Conservation (phyloP, 2,113 vertebrate species). For the Formicarius rufipectus region DNA sequence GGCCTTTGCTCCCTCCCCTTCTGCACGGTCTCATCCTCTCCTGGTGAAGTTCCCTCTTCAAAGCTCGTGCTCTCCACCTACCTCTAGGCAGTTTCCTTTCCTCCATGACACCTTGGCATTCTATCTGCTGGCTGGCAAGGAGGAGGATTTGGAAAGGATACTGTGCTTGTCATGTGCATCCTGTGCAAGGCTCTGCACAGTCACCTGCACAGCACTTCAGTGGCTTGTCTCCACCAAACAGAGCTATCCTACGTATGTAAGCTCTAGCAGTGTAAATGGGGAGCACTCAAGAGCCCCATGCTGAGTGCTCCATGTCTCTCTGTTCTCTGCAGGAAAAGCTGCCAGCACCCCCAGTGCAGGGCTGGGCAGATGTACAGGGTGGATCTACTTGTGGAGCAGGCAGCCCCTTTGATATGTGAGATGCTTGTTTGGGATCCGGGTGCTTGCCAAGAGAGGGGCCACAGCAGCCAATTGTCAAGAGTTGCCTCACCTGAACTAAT, state of each 20-base stretch:
- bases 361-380: conserved; percentile 10
- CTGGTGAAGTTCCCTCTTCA: background rate
- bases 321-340: background rate
- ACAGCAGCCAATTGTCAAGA: conserved; percentile 49
- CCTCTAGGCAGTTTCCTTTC: background rate
- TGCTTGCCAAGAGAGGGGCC: conserved; percentile 55
- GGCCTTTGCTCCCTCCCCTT: background rate
- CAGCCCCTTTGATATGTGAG: conserved; percentile 65
- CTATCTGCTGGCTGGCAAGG: background rate
- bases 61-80: background rate
- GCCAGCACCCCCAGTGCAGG: background rate
- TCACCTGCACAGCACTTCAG: background rate
- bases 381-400: conserved; percentile 36
- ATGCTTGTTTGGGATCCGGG: background rate
- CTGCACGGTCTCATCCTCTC: background rate
- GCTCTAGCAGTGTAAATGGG: background rate
- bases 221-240: background rate
- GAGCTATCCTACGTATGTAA: background rate
- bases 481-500: conserved; percentile 72
- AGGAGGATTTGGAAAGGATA: background rate
- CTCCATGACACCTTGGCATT: background rate
- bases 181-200: background rate
- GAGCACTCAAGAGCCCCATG: background rate
- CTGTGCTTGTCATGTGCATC: background rate
- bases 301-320: background rate